Evolutionary conservation across 1,140 invertebrate genomes (phyloP).

Genomic region (Riptortus pedestris): DNA sequence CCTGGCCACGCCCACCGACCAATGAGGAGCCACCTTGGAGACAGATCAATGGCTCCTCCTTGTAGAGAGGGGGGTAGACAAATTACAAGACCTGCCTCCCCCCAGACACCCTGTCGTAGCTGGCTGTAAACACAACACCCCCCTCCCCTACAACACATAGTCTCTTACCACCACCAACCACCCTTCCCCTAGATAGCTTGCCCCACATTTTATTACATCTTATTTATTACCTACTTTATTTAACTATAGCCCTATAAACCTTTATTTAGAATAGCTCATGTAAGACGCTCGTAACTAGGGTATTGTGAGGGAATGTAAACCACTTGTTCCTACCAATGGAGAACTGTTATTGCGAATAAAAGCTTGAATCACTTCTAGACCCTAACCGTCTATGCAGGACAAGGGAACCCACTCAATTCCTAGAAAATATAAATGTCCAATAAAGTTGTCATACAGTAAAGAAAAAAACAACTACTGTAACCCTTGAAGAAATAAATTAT

Average conservation of each 20-base stretch:
- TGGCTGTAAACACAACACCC: conserved; percentile 9
- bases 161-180: neutral
- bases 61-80: conserved; percentile 1
- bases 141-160: neutral
- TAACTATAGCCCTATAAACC: neutral
- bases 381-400: too few relatives aligned
- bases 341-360: too few relatives aligned
- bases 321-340: too few relatives aligned
- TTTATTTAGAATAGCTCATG: neutral
- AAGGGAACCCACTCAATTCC: too few relatives aligned
- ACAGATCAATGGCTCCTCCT: conserved; percentile 16
- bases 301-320: too few relatives aligned
- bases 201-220: conserved; percentile 10
- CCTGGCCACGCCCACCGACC: conserved; percentile 3
- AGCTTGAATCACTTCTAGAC: too few relatives aligned
- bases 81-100: neutral
- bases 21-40: neutral
- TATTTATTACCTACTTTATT: conserved; percentile 1
- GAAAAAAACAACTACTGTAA: too few relatives aligned
- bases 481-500: too few relatives aligned
- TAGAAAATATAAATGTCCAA: too few relatives aligned
- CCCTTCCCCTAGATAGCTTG: neutral
- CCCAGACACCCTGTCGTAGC: conserved; percentile 10
- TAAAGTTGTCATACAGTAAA: too few relatives aligned
- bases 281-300: neutral